A percentile compares a stretch with the other conserved stretches of the same genome.
Evolutionary conservation across 2,797 vertebrate genomes (phyloP).

Genomic region (Dendrocincla fuliginosa): DNA sequence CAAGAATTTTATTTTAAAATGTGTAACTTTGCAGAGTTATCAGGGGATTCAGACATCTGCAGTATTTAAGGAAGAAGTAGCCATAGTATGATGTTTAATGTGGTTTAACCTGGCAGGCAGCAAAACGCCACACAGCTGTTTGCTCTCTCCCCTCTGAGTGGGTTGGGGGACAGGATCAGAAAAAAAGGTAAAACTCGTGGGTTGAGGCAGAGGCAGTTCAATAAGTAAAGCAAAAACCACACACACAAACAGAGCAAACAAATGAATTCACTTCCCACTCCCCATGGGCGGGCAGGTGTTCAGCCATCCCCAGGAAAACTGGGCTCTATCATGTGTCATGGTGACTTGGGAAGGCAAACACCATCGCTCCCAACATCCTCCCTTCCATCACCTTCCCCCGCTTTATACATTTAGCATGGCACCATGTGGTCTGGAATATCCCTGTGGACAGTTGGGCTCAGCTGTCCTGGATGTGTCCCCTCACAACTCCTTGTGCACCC

Average conservation of each 20-base stretch:
- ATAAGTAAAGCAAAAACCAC: background rate
- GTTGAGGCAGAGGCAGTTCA: background rate
- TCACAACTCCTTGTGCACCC: background rate
- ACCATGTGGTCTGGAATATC: background rate
- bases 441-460: background rate
- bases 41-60: background rate
- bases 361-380: background rate
- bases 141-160: background rate
- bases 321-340: background rate
- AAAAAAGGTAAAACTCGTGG: rapidly evolving
- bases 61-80: background rate
- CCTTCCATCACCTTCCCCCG: background rate
- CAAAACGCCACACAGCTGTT: background rate
- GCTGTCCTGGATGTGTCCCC: background rate
- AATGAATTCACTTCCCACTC: background rate
- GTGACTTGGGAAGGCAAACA: background rate
- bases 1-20: background rate
- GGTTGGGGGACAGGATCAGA: background rate
- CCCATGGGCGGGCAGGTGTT: background rate
- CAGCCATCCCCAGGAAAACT: background rate
- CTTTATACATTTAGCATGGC: background rate
- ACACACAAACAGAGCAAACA: background rate
- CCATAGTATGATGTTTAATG: background rate
- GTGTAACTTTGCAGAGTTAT: background rate
- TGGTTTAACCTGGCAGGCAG: background rate